phyloP scores from a whole-genome alignment of 2,888 invertebrate genomes.

The Linyphia triangularis region DNA sequence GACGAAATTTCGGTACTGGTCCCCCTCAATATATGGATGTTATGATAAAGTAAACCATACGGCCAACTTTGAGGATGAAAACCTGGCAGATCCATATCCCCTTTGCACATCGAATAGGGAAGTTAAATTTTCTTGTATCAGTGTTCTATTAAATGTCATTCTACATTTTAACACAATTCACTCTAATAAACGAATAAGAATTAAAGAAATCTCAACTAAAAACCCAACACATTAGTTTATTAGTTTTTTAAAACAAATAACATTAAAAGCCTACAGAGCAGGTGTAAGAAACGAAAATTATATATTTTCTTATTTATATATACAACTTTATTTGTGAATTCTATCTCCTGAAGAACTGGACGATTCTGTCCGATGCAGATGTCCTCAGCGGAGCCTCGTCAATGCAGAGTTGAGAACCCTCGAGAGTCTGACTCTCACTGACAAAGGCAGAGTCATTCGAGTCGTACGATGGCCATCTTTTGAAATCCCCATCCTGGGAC shows the following conservation, averaged over 20 bases:
- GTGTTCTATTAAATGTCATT: too few relatives aligned
- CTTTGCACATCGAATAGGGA: too few relatives aligned
- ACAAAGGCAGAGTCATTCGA: slow-evolving; percentile 60
- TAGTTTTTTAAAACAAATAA: slow-evolving; percentile 60
- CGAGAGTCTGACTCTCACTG: slow-evolving; percentile 35
- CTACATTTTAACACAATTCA: too few relatives aligned
- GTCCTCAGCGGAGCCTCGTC: slow-evolving; percentile 21
- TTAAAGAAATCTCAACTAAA: slow-evolving; percentile 4
- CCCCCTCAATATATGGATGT: too few relatives aligned
- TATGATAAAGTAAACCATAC: too few relatives aligned
- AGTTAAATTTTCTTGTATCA: too few relatives aligned
- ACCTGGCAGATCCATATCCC: too few relatives aligned
- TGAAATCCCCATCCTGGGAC: slow-evolving; percentile 51
- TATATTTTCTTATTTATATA: too few relatives aligned
- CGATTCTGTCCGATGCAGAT: slow-evolving; percentile 6
- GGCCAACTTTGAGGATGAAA: too few relatives aligned
- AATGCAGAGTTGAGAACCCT: slow-evolving; percentile 42
- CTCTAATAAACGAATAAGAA: too few relatives aligned
- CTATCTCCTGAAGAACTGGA: slow-evolving; percentile 49
- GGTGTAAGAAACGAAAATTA: background rate
- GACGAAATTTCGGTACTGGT: too few relatives aligned
- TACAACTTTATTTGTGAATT: background rate
- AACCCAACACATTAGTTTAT: slow-evolving; percentile 59
- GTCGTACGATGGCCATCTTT: slow-evolving; percentile 67
- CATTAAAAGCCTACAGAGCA: slow-evolving; percentile 30